Conservation (phyloP, 1,140 invertebrate genomes). For the Uloborus diversus region DNA sequence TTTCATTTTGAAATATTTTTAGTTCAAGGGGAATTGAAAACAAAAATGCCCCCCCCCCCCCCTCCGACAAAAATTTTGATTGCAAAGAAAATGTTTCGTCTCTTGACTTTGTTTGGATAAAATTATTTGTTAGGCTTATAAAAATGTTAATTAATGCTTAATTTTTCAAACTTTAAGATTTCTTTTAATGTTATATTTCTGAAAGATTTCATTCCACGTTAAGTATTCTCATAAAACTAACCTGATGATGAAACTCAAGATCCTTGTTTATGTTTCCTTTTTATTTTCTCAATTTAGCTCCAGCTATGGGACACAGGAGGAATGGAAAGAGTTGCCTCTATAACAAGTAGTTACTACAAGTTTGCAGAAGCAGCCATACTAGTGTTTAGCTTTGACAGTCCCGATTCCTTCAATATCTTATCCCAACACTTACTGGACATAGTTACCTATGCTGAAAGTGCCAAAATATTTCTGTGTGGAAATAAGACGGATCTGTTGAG, state of each 20-base stretch:
- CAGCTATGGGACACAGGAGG: slow-evolving; percentile 94
- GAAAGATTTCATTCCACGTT: neutral
- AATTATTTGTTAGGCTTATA: too few relatives aligned
- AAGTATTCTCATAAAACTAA: too few relatives aligned
- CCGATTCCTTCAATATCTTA: slow-evolving; percentile 88
- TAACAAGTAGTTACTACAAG: slow-evolving; percentile 93
- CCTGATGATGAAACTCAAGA: too few relatives aligned
- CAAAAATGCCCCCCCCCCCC: too few relatives aligned
- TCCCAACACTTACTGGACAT: slow-evolving; percentile 90
- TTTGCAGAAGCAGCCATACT: slow-evolving; percentile 90
- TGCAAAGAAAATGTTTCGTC: too few relatives aligned
- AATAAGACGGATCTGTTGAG: slow-evolving; percentile 84
- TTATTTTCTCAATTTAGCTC: slow-evolving; percentile 69
- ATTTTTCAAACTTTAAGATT: neutral
- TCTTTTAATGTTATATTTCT: neutral
- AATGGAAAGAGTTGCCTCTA: slow-evolving; percentile 92
- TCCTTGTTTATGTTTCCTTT: slow-evolving; percentile 2
- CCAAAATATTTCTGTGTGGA: slow-evolving; percentile 91
- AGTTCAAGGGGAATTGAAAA: too few relatives aligned
- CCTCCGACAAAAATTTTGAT: too few relatives aligned
- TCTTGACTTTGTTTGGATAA: too few relatives aligned
- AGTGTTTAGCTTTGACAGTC: slow-evolving; percentile 89
- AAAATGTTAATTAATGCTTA: too few relatives aligned
- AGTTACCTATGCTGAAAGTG: slow-evolving; percentile 90
- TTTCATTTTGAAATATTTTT: too few relatives aligned